Conservation (phyloP, 2,797 vertebrate species). For the Hybognathus amarus region DNA sequence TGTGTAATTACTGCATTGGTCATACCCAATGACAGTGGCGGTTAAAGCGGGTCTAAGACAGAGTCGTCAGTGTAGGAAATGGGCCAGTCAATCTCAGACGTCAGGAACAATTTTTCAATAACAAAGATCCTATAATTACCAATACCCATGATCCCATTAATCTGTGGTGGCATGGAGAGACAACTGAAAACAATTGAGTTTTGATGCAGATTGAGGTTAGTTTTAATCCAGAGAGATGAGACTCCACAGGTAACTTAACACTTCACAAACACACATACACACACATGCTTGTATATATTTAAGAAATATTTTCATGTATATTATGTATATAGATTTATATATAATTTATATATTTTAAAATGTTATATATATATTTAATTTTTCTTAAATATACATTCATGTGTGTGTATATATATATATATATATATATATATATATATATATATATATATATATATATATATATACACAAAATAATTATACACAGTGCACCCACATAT, state of each 20-base stretch:
- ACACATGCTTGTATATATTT: too few species aligned
- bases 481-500: too few species aligned
- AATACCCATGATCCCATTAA: conserved; percentile 26
- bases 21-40: conserved; percentile 49
- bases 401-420: too few species aligned
- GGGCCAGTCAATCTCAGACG: conserved; percentile 36
- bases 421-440: too few species aligned
- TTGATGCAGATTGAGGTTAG: conserved; percentile 33
- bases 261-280: conserved; percentile 31
- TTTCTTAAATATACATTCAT: too few species aligned
- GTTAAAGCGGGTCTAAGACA: conserved; percentile 32
- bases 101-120: conserved; percentile 10
- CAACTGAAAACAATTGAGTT: conserved; percentile 16
- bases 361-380: too few species aligned
- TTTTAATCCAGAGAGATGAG: conserved; percentile 51
- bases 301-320: too few species aligned
- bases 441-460: too few species aligned
- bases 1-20: conserved; percentile 61
- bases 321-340: too few species aligned
- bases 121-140: conserved; percentile 48
- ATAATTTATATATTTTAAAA: too few species aligned
- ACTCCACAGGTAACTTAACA: conserved; percentile 60
- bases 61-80: conserved; percentile 44
- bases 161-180: conserved; percentile 42
- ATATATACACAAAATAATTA: too few species aligned